Evolutionary conservation across 2,888 invertebrate genomes (phyloP), one percentile per base, ranked within the genome.

Genomic region (Ormyrus rosae): DNA sequence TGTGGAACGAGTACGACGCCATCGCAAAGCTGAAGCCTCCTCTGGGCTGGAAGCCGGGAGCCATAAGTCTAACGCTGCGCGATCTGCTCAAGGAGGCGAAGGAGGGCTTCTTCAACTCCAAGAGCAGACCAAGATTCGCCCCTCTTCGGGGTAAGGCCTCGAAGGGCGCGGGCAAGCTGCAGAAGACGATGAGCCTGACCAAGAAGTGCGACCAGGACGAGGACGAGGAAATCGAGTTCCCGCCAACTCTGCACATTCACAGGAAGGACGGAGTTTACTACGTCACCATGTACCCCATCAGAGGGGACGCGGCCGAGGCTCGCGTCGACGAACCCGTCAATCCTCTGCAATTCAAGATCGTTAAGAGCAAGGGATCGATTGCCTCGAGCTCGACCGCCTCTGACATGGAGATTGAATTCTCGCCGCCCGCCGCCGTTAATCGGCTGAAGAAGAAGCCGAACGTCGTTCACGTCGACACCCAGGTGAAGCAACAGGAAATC

Each of bases 371-470:
- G 63, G 88, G 87, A 0, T 89, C 90, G 0, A 72, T 81, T 0
- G 85, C 85, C 6, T 85, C 87, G 8, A 89, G 88, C 74, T 89
- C 90, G 0, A 87, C 88, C 6, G 90, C 89, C 8, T 91, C 91
- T 5, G 91, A 91, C 75, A 89, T 91, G 87, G 91, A 91, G 81
- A 90, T 91, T 69, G 91, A 91, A 83, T 91, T 90, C 83, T 89
- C 89, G 58, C 90, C 91, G 50, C 91, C 91, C 6, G 88, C 89
- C 4, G 89, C 88, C n/a, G 85, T 89, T 61, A 87, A 86, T 82
- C 87, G 88, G 67, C 84, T 86, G 69, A 85, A 85, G 19, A 89
- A 85, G 76, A 89, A 88, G 76, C 90, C 90, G 6, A 85, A 90
- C 60, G 89, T 90, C 34, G 80, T 90, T 56, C 90, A 90, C 77